Evolutionary conservation across 2,797 vertebrate species (phyloP).

Genomic region (Crenichthys baileyi): DNA sequence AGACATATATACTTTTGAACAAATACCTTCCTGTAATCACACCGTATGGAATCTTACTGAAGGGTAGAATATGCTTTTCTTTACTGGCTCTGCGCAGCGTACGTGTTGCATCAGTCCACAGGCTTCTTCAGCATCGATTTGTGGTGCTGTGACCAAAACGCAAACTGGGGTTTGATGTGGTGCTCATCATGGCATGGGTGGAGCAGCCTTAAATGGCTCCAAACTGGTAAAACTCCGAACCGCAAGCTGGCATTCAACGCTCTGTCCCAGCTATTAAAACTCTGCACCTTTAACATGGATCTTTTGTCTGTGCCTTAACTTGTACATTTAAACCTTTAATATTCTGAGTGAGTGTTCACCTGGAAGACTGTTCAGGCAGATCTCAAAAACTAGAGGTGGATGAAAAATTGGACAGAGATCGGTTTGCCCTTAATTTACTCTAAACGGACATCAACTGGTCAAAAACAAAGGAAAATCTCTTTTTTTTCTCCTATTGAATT

Average conservation of each 20-base stretch:
- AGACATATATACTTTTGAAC: conserved; percentile 2
- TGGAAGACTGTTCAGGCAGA: not conserved
- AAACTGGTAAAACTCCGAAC: conserved; percentile 64
- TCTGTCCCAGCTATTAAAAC: conserved; percentile 31
- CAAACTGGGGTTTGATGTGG: conserved; percentile 72
- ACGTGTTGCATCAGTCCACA: conserved; percentile 43
- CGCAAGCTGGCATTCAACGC: conserved; percentile 42
- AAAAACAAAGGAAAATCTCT: not conserved
- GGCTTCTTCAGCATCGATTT: conserved; percentile 58
- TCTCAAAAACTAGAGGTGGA: not conserved
- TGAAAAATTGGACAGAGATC: not conserved
- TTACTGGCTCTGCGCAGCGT: conserved; percentile 13
- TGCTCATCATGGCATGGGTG: conserved; percentile 70
- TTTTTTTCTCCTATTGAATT: not conserved
- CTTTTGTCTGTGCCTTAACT: conserved; percentile 4
- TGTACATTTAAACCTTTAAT: not conserved
- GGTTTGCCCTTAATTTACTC: not conserved
- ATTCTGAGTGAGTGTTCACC: not conserved
- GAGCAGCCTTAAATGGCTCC: conserved; percentile 62
- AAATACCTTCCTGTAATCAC: conserved; percentile 39
- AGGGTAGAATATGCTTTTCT: conserved; percentile 28
- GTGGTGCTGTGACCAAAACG: conserved; percentile 65
- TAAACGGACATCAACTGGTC: not conserved
- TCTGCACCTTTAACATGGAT: conserved; percentile 3
- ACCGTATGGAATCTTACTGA: conserved; percentile 19